Evolutionary conservation across 2,797 vertebrate species (phyloP).

Genomic region (Podarcis lilfordi): DNA sequence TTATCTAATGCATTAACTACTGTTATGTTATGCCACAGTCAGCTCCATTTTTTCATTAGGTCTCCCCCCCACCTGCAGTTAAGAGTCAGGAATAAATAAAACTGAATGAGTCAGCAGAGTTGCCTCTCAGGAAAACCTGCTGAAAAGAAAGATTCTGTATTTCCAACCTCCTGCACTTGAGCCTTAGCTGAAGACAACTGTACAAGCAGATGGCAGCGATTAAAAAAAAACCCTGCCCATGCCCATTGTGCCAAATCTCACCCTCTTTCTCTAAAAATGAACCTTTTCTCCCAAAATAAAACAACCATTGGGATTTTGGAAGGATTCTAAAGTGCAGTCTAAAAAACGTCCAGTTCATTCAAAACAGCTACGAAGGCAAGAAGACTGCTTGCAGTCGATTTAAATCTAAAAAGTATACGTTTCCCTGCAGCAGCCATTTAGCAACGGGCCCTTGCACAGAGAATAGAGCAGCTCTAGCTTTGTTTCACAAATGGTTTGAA

Average conservation of each 20-base stretch:
- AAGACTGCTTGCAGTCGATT: background rate
- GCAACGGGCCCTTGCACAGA: constrained; percentile 29
- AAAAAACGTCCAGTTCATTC: background rate
- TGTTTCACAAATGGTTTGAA: constrained; percentile 62
- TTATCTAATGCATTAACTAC: background rate
- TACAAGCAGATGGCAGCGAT: background rate
- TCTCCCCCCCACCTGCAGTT: rapidly evolving
- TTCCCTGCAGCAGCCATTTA: background rate
- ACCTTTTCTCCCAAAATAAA: rapidly evolving
- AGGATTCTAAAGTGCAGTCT: background rate
- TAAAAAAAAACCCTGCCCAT: background rate
- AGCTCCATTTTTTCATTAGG: background rate
- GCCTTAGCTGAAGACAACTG: background rate
- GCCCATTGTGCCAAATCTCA: rapidly evolving
- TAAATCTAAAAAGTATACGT: constrained; percentile 20
- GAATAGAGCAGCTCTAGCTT: constrained; percentile 51
- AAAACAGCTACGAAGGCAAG: background rate
- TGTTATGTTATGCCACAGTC: background rate
- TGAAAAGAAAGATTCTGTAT: rapidly evolving
- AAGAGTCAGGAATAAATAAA: background rate
- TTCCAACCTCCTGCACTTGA: background rate
- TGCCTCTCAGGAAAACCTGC: background rate
- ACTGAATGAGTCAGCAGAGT: background rate
- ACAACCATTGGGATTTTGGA: background rate
- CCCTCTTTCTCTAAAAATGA: background rate